Percentiles rank a stretch among this genome's conserved stretches.
These are phyloP conservation scores for Cyprinodon brontotheroides DNA, from an alignment of 2,113 vertebrate species.

Conservation along the genomic window DNA sequence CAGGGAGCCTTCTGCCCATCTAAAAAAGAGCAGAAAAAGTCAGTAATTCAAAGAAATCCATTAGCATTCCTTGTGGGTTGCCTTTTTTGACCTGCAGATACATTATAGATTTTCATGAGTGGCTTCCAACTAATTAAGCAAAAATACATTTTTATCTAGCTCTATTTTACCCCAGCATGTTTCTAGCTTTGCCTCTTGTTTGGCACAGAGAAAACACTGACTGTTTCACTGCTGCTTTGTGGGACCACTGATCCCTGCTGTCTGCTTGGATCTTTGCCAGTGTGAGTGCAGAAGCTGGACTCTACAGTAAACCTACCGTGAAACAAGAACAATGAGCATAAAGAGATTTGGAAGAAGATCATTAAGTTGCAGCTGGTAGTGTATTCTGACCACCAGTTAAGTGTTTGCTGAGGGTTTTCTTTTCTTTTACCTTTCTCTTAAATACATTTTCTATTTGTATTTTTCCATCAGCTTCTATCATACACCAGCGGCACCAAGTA, in stretches of 20 bases:
- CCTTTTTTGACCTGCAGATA: slow-evolving; percentile 8
- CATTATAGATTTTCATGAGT: background rate
- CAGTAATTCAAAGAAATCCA: background rate
- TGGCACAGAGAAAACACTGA: background rate
- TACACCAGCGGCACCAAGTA: slow-evolving; percentile 81
- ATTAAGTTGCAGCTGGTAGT: background rate
- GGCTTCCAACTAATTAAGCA: slow-evolving; percentile 3
- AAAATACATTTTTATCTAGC: background rate
- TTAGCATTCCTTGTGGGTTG: background rate
- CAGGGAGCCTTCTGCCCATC: background rate
- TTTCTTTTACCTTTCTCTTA: background rate
- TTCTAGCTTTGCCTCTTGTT: background rate
- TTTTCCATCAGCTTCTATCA: slow-evolving; percentile 77
- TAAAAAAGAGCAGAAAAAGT: slow-evolving; percentile 1
- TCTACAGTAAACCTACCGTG: background rate
- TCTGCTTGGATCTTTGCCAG: slow-evolving; percentile 6
- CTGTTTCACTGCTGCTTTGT: background rate
- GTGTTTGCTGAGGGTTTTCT: background rate
- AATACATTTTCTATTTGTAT: slow-evolving; percentile 1
- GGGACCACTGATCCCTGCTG: slow-evolving; percentile 3
- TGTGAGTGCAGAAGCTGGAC: slow-evolving; percentile 1
- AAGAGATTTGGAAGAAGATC: background rate
- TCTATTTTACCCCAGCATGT: slow-evolving; percentile 13
- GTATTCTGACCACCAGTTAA: slow-evolving; percentile 2
- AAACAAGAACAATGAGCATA: slow-evolving; percentile 17